Percentiles rank a stretch among this genome's conserved stretches.
Evolutionary conservation across 2,113 vertebrate species (phyloP).

Genomic region (mouse (Mus musculus)): GRCm39 chr5:146911001-146911500

Average conservation of each 20-base stretch:
- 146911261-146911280: not conserved
- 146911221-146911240: not conserved
- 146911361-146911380: not conserved
- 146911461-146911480: not conserved
- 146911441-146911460: not conserved
- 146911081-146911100: not conserved
- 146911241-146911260: not conserved
- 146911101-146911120: not conserved
- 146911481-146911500: not conserved
- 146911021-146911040: not conserved
- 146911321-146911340: not conserved
- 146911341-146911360: not conserved
- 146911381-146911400: not conserved
- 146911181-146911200: too few species aligned
- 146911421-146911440: not conserved
- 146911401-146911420: not conserved
- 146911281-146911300: accelerated
- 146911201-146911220: not conserved
- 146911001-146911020: not conserved
- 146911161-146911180: accelerated
- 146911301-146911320: not conserved
- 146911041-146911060: not conserved
- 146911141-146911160: not conserved
- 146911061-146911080: not conserved
- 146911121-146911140: not conserved